These are phyloP conservation scores for Melanchra persicariae DNA, from an alignment of 2,888 invertebrate species.

Conservation along the genomic window DNA sequence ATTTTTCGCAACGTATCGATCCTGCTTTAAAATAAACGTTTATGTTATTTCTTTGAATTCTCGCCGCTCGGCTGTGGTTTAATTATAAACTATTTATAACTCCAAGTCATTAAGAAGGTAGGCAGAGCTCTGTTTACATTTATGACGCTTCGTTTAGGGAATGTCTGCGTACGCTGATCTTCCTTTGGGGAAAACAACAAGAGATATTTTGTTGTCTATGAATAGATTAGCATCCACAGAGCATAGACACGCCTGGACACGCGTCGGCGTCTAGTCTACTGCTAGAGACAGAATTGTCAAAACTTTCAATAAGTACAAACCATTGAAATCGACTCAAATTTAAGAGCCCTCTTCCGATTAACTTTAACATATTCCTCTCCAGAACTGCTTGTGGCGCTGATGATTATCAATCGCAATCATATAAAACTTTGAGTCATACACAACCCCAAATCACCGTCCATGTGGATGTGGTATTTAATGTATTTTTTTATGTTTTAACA, in stretches of 20 bases:
- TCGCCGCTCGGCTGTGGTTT: constrained; percentile 42
- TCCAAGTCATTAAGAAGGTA: constrained; percentile 28
- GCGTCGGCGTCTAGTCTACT: neutral
- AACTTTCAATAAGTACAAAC: too few species aligned
- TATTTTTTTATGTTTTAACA: too few species aligned
- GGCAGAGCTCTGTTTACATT: constrained; percentile 27
- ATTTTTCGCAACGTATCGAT: constrained; percentile 1
- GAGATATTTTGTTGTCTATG: constrained; percentile 6
- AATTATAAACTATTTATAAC: constrained; percentile 49
- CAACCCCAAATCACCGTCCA: too few species aligned
- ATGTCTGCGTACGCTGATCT: constrained; percentile 10
- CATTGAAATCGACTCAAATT: too few species aligned
- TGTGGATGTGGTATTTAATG: too few species aligned
- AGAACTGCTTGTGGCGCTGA: too few species aligned
- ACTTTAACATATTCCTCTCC: too few species aligned
- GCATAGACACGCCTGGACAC: neutral
- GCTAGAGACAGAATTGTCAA: too few species aligned
- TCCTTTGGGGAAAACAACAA: constrained; percentile 31
- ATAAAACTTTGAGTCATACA: too few species aligned
- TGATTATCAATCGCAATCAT: too few species aligned
- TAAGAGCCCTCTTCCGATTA: too few species aligned
- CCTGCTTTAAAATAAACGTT: constrained; percentile 17
- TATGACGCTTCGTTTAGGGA: constrained; percentile 24
- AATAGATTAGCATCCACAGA: neutral
- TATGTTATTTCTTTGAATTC: constrained; percentile 42